Conservation (phyloP, 1,140 invertebrate species). For the Pachypsylla venusta region DNA sequence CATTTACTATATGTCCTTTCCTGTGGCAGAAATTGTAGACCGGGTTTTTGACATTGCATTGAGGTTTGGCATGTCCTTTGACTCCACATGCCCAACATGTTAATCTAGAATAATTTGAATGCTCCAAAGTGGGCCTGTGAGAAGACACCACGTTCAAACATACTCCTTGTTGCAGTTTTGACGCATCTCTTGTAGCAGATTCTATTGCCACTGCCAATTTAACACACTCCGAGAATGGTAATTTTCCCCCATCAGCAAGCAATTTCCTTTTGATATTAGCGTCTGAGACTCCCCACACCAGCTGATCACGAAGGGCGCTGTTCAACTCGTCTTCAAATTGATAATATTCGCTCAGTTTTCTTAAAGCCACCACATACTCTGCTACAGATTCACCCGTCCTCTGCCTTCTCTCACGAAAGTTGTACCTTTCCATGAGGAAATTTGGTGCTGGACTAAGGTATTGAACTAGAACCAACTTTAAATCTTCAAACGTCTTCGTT, state of each 20-base stretch:
- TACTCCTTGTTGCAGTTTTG: background rate
- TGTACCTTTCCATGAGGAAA: background rate
- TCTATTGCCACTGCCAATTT: background rate
- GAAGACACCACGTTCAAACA: background rate
- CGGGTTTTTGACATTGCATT: background rate
- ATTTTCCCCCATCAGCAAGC: background rate
- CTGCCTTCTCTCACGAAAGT: conserved; percentile 9
- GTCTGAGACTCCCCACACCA: background rate
- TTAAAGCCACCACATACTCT: conserved; percentile 5
- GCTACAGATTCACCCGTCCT: background rate
- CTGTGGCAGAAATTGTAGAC: background rate
- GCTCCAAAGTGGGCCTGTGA: background rate
- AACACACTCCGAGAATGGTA: background rate
- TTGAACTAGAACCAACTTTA: background rate
- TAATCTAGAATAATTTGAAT: background rate
- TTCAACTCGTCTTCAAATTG: conserved; percentile 4
- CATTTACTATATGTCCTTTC: background rate
- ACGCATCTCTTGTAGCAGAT: background rate
- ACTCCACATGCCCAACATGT: background rate
- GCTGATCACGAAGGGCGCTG: background rate
- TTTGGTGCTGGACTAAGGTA: background rate
- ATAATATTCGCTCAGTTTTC: conserved; percentile 1
- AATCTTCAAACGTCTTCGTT: background rate
- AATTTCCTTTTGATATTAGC: conserved; percentile 10
- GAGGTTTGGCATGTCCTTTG: background rate